phyloP scores from a whole-genome alignment of 2,797 vertebrate species.

The Ctenochaetus hawaiiensis region DNA sequence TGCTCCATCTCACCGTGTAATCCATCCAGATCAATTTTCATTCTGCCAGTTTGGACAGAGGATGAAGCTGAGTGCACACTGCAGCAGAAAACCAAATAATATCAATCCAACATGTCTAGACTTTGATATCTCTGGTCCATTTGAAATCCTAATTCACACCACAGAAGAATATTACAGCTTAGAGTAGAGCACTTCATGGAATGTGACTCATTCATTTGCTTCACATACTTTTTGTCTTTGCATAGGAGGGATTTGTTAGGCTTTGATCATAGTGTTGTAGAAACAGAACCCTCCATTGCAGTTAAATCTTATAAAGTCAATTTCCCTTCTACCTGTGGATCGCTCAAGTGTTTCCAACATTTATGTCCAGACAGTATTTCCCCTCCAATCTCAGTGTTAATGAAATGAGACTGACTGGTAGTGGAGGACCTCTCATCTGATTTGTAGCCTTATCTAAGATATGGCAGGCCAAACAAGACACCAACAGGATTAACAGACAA shows the following conservation, averaged over 20 bases:
- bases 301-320: constrained; percentile 44
- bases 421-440: constrained; percentile 57
- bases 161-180: constrained; percentile 51
- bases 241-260: constrained; percentile 56
- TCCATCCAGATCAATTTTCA: constrained; percentile 67
- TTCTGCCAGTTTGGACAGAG: constrained; percentile 58
- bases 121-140: constrained; percentile 63
- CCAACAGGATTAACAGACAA: constrained; percentile 71
- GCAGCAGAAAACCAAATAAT: constrained; percentile 67
- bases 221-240: constrained; percentile 49
- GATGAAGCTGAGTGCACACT: constrained; percentile 50
- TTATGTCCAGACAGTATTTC: constrained; percentile 43
- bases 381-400: constrained; percentile 50
- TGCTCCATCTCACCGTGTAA: constrained; percentile 46
- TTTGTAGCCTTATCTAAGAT: constrained; percentile 66
- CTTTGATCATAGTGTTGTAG: constrained; percentile 56
- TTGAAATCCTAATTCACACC: constrained; percentile 61
- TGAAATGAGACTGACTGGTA: constrained; percentile 68
- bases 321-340: constrained; percentile 47
- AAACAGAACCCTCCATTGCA: constrained; percentile 25
- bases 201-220: constrained; percentile 60
- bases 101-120: constrained; percentile 69
- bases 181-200: constrained; percentile 47
- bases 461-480: constrained; percentile 64
- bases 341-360: constrained; percentile 36